Percentiles rank a stretch among this genome's conserved stretches.
Evolutionary conservation across 2,797 vertebrate genomes (phyloP).

Genomic region (Acipenser ruthenus): DNA sequence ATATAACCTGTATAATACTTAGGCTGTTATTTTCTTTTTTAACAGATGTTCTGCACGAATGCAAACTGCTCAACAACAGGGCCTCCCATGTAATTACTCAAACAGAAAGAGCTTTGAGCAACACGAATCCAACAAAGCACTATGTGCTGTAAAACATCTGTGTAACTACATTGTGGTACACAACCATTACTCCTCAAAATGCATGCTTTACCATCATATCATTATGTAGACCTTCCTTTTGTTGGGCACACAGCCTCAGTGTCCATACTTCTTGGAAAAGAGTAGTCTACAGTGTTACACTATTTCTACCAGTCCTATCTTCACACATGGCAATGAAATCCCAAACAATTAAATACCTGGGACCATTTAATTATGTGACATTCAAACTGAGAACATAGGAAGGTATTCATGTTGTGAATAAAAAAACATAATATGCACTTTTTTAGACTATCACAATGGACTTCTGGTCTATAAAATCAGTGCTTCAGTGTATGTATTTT

Average conservation of each 20-base stretch:
- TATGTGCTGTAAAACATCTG: conserved; percentile 52
- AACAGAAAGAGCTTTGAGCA: conserved; percentile 58
- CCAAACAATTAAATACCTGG: conserved; percentile 29
- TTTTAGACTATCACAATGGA: too few relatives aligned
- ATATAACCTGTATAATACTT: neutral
- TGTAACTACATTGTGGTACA: too few relatives aligned
- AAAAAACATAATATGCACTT: too few relatives aligned
- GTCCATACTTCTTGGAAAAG: conserved; percentile 27
- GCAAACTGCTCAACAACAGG: conserved; percentile 69
- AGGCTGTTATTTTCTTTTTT: conserved; percentile 8
- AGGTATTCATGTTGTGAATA: too few relatives aligned
- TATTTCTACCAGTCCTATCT: conserved; percentile 26
- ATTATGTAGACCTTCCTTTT: conserved; percentile 34
- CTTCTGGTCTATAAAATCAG: too few relatives aligned
- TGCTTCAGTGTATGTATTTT: conserved; percentile 3
- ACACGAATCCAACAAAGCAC: conserved; percentile 66
- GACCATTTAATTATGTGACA: conserved; percentile 16
- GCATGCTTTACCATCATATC: too few relatives aligned
- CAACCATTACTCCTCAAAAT: too few relatives aligned
- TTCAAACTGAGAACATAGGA: conserved; percentile 22
- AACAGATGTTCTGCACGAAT: conserved; percentile 70
- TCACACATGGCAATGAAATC: conserved; percentile 26
- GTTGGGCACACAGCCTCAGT: conserved; percentile 38
- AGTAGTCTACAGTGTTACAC: neutral
- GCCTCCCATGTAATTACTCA: conserved; percentile 65